Percentiles rank a stretch among this genome's conserved stretches.
These are phyloP conservation scores for Sisyra terminalis DNA, from an alignment of 2,888 invertebrate genomes.

Conservation along the genomic window DNA sequence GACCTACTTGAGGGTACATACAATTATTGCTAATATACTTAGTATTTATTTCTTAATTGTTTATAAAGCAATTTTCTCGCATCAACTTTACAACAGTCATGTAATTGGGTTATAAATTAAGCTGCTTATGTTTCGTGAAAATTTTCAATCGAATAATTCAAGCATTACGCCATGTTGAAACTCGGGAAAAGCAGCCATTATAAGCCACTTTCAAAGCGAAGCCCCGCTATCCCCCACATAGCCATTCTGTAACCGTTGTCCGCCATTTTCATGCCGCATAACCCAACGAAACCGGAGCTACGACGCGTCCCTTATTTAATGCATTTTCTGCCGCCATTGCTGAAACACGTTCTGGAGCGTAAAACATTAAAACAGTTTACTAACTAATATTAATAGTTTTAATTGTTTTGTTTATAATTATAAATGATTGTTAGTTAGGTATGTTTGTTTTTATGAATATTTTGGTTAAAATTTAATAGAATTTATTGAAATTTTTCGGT, in stretches of 20 bases:
- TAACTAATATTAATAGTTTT: not conserved
- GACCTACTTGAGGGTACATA: slow-evolving; percentile 2
- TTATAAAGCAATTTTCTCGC: not conserved
- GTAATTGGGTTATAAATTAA: not conserved
- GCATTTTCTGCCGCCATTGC: slow-evolving; percentile 6
- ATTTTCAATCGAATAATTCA: too few species aligned
- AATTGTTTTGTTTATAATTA: not conserved
- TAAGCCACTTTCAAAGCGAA: slow-evolving; percentile 15
- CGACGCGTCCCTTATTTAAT: slow-evolving; percentile 3
- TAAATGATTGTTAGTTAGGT: not conserved
- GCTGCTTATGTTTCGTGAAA: too few species aligned
- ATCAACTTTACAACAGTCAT: not conserved
- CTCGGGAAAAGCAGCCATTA: slow-evolving; percentile 28
- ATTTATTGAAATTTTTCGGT: too few species aligned
- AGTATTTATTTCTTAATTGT: not conserved
- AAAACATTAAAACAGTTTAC: not conserved
- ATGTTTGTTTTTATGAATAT: not conserved
- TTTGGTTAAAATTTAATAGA: too few species aligned
- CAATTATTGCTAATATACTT: slow-evolving; percentile 2
- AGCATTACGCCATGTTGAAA: slow-evolving; percentile 4
- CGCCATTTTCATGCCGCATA: slow-evolving; percentile 7
- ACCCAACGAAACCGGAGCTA: slow-evolving; percentile 6
- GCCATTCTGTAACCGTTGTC: slow-evolving; percentile 5
- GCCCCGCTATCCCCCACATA: slow-evolving; percentile 6
- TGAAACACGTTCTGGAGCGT: not conserved